Percentiles rank a stretch among this genome's conserved stretches.
Evolutionary conservation across 2,797 vertebrate genomes (phyloP).

Genomic region (Parauchenoglanis punctatus): DNA sequence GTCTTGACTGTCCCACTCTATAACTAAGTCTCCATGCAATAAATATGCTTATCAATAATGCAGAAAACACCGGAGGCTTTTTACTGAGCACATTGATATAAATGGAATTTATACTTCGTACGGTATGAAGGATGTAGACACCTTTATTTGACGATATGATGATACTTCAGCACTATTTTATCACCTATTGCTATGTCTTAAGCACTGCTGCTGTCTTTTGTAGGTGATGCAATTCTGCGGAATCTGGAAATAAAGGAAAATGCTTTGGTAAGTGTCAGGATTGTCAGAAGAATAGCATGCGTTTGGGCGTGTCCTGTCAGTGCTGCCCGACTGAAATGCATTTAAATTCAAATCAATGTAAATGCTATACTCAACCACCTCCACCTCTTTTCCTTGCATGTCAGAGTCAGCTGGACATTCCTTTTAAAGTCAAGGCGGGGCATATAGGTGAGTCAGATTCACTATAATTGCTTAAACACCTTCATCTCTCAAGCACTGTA

Average conservation of each 20-base stretch:
- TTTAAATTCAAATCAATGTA: conserved; percentile 11
- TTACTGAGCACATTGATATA: background rate
- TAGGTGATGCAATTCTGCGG: conserved; percentile 88
- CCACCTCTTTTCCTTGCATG: conserved; percentile 56
- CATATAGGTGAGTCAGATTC: conserved; percentile 87
- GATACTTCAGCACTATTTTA: background rate
- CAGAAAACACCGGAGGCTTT: background rate
- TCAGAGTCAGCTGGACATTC: conserved; percentile 95
- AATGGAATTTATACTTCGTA: background rate
- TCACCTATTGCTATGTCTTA: background rate
- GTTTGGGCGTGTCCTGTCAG: background rate
- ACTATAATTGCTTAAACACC: background rate
- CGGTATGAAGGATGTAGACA: background rate
- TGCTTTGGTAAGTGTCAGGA: conserved; percentile 85
- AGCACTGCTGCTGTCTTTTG: conserved; percentile 39
- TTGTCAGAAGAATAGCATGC: background rate
- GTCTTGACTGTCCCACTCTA: background rate
- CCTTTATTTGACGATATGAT: background rate
- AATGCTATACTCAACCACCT: conserved; percentile 44
- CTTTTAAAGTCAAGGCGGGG: conserved; percentile 95
- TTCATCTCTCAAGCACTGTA: background rate
- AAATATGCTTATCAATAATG: conserved; percentile 8
- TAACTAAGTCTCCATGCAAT: background rate
- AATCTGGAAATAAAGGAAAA: conserved; percentile 98
- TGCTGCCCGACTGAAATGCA: background rate